Evolutionary conservation across 2,888 invertebrate species (phyloP).

Genomic region (Microctonus brassicae): DNA sequence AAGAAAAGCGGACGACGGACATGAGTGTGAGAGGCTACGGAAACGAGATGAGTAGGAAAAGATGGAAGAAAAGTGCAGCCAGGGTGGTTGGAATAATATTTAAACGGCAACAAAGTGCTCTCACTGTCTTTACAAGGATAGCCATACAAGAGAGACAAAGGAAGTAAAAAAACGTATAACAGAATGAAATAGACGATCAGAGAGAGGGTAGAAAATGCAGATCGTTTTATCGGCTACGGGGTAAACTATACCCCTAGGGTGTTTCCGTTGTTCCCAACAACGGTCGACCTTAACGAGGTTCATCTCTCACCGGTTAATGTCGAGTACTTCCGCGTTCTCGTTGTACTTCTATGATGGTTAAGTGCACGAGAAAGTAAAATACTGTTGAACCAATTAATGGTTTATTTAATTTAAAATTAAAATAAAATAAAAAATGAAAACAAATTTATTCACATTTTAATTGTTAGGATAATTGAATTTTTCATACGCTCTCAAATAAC

Average conservation of each 20-base stretch:
- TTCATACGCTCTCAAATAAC: not conserved
- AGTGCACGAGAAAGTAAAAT: conserved; percentile 1
- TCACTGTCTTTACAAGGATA: conserved; percentile 19
- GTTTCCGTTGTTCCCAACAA: conserved; percentile 35
- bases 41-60: conserved; percentile 3
- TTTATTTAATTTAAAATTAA: not conserved
- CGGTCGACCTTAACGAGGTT: conserved; percentile 37
- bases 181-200: not conserved
- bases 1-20: not conserved
- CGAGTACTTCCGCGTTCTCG: conserved; percentile 22
- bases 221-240: conserved; percentile 48
- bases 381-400: conserved; percentile 30
- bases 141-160: conserved; percentile 3
- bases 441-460: not conserved
- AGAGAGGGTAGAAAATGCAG: conserved; percentile 42
- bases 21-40: not conserved
- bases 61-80: conserved; percentile 25
- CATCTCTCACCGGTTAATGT: conserved; percentile 35
- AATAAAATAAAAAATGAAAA: not conserved
- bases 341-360: conserved; percentile 7
- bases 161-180: conserved; percentile 2
- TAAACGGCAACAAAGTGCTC: conserved; percentile 46
- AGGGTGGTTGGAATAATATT: conserved; percentile 51
- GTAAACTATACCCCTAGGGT: conserved; percentile 32
- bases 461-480: not conserved